Base-by-base conservation (phyloP, 2,888 invertebrate species). In the Drosophila paracracens region DNA sequence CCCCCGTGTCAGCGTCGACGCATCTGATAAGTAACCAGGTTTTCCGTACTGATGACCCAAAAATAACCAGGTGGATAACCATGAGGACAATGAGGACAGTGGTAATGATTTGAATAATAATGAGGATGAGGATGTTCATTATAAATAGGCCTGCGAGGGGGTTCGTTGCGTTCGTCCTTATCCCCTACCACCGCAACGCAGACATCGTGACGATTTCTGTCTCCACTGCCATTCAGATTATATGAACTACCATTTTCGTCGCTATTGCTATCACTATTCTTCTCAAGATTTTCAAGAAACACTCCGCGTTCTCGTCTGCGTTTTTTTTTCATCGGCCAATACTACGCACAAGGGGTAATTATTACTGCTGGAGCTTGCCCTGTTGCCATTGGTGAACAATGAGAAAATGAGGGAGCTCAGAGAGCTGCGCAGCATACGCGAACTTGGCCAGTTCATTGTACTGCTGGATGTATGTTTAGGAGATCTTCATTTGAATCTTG, bases 341-440 rank as follows among this genome's bases (percentile, higher is more conserved):
- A 91, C 78, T 4, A 91, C 85, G 50, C 91, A 91, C 53, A 91
- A 50, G 1, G 91, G 91, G 58, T 81, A 85, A 2, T 81, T 76
- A 27, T 66, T 83, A 31, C 61, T 71, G 35, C 1, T 33, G 7
- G n/a, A 64, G 35, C 2, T 36, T 4, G 13, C n/a, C 51, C 36
- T 3, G 16, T 35, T 10, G 53, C 54, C 50, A 4, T 25, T 43
- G 6, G 8, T 25, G 33, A 88, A 74, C 58, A 89, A 60, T 25
- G 76, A 72, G 1, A 76, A 79, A 7, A 85, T 48, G 3, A 71
- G 71, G 56, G 60, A 74, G 48, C 72, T 3, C 87, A 91, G 38
- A 0, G 86, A 78, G 21, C 91, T 87, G 65, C 73, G 76, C 4
- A 91, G 77, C 21, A 92, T 68, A 13, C 92, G 86, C 0, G 76